Conservation (phyloP, 2,888 invertebrate genomes). For the Pseudococcus viburni region DNA sequence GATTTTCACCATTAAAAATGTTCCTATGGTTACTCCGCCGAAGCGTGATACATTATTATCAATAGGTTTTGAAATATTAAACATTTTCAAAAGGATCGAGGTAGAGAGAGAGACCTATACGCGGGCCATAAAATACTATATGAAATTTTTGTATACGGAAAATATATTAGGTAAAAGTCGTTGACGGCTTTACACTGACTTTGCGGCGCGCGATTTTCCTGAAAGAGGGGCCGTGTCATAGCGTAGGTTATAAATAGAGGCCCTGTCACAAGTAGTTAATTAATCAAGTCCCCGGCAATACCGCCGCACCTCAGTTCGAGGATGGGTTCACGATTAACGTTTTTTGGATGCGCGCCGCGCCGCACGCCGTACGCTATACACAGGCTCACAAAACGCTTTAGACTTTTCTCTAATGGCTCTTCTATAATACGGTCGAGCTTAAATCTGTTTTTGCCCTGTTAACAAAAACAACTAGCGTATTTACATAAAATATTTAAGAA, state of each 20-base stretch:
- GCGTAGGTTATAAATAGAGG: conserved; percentile 65
- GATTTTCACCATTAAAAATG: neutral
- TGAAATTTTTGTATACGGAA: conserved; percentile 48
- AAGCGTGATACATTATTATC: conserved; percentile 45
- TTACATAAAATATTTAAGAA: conserved; percentile 58
- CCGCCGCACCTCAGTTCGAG: neutral
- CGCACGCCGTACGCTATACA: neutral
- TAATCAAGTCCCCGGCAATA: conserved; percentile 61
- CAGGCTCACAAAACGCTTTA: conserved; percentile 53
- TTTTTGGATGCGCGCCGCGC: too few species aligned
- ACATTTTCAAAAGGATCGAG: neutral
- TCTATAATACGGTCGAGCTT: conserved; percentile 56
- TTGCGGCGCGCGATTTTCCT: conserved; percentile 17
- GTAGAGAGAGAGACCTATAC: neutral
- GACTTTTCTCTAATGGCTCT: conserved; percentile 60
- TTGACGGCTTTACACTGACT: conserved; percentile 41
- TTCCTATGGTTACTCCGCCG: neutral
- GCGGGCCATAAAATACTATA: neutral
- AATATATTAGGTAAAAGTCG: conserved; percentile 36
- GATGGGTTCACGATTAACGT: neutral
- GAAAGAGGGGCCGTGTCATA: conserved; percentile 51
- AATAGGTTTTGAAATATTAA: conserved; percentile 42
- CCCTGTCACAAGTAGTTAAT: conserved; percentile 63
- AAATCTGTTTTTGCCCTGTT: conserved; percentile 58
- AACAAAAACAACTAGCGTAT: conserved; percentile 50